Percentiles rank a stretch among this genome's conserved stretches.
Evolutionary conservation across 2,797 vertebrate genomes (phyloP).

Genomic region (Scolopax bukidnonensis): DNA sequence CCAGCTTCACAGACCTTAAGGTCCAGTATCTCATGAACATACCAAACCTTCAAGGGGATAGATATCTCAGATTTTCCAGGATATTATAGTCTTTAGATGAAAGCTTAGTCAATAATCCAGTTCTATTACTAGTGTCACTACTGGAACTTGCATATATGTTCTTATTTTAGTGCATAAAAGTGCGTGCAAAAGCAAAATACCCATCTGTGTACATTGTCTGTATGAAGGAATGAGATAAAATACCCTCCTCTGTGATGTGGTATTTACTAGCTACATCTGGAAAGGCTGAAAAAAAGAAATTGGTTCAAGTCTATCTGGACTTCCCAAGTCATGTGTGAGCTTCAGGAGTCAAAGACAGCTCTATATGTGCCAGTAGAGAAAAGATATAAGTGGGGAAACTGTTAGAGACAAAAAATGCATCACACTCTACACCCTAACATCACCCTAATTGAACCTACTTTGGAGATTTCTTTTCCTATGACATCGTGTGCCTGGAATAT

Average conservation of each 20-base stretch:
- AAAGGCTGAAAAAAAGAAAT: not conserved
- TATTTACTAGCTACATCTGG: constrained; percentile 18
- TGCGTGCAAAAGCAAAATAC: not conserved
- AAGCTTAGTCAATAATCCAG: constrained; percentile 19
- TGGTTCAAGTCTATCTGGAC: not conserved
- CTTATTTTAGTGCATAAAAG: constrained; percentile 11
- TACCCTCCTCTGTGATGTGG: not conserved
- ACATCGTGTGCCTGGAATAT: rapidly evolving
- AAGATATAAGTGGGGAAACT: not conserved
- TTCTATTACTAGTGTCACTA: not conserved
- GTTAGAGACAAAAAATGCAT: not conserved
- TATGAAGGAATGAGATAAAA: constrained; percentile 6
- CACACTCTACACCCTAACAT: not conserved
- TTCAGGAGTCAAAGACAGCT: not conserved
- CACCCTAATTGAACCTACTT: not conserved
- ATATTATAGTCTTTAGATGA: not conserved
- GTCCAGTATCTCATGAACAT: not conserved
- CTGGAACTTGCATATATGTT: not conserved
- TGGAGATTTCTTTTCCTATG: not conserved
- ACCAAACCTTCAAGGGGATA: not conserved
- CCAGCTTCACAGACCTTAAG: not conserved
- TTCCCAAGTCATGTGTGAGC: not conserved
- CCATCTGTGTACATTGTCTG: not conserved
- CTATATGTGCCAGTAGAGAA: not conserved
- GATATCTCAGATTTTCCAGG: not conserved